Percentiles rank a stretch among this genome's conserved stretches.
phyloP scores from a whole-genome alignment of 1,140 invertebrate genomes.

The Zaprionus lachaisei region DNA sequence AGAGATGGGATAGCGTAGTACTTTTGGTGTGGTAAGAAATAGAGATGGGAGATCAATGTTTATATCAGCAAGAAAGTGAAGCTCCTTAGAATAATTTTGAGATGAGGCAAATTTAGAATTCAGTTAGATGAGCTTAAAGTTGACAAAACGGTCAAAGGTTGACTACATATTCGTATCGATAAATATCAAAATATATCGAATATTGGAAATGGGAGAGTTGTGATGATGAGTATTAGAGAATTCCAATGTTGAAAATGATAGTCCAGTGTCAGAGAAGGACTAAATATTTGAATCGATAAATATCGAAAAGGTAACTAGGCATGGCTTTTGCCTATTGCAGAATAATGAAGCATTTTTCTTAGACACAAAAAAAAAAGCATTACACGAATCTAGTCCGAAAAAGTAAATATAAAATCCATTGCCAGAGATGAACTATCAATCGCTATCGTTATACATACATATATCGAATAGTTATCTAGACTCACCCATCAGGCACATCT shows the following conservation, averaged over 20 bases:
- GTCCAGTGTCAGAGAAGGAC: too few species aligned
- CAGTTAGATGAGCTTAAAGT: too few species aligned
- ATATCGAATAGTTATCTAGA: neutral
- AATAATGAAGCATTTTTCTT: too few species aligned
- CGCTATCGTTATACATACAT: neutral
- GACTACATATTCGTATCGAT: neutral
- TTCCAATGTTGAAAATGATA: too few species aligned
- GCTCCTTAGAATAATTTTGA: too few species aligned
- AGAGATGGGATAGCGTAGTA: neutral
- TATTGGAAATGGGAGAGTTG: too few species aligned
- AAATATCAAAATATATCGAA: neutral
- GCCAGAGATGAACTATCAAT: neutral
- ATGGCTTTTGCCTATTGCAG: too few species aligned
- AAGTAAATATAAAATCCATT: neutral
- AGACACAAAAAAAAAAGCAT: too few species aligned
- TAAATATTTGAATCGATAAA: neutral
- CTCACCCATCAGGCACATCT: neutral
- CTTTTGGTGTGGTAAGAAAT: neutral
- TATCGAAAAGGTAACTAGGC: neutral
- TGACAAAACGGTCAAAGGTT: too few species aligned
- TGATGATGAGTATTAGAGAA: too few species aligned
- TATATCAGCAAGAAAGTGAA: too few species aligned
- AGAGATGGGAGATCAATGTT: neutral
- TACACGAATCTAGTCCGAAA: neutral
- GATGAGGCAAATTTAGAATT: too few species aligned